Conservation (phyloP, 2,888 invertebrate species). For the Drosophila formosana region DNA sequence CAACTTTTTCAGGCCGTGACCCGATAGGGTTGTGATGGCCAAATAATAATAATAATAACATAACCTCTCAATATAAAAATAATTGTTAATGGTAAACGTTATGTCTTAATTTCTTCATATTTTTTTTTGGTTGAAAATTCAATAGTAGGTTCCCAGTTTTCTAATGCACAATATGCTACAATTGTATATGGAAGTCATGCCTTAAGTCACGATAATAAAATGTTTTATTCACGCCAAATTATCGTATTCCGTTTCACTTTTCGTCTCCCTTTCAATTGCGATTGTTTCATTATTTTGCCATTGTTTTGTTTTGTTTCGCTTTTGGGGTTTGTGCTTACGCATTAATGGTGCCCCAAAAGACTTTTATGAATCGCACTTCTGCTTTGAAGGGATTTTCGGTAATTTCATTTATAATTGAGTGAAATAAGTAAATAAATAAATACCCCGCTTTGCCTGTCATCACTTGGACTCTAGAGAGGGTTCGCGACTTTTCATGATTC, state of each 20-base stretch:
- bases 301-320: constrained; percentile 7
- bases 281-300: constrained; percentile 12
- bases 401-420: constrained; percentile 1
- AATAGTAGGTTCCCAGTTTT: not conserved
- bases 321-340: not conserved
- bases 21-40: too few relatives aligned
- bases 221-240: constrained; percentile 8
- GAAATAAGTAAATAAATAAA: constrained; percentile 8
- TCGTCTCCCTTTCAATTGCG: constrained; percentile 8
- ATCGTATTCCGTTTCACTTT: constrained; percentile 13
- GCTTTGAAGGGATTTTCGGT: constrained; percentile 3
- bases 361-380: not conserved
- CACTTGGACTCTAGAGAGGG: not conserved
- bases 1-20: too few relatives aligned
- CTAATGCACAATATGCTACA: not conserved
- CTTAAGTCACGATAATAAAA: constrained; percentile 13
- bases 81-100: too few relatives aligned
- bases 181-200: constrained; percentile 8
- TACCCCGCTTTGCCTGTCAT: not conserved
- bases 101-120: too few relatives aligned
- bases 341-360: not conserved
- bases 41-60: not conserved
- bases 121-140: too few relatives aligned
- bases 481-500: constrained; percentile 1
- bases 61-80: too few relatives aligned